Percentiles rank a stretch among this genome's conserved stretches.
Conservation (phyloP, 2,888 invertebrate species). For the Ophraella communa region DNA sequence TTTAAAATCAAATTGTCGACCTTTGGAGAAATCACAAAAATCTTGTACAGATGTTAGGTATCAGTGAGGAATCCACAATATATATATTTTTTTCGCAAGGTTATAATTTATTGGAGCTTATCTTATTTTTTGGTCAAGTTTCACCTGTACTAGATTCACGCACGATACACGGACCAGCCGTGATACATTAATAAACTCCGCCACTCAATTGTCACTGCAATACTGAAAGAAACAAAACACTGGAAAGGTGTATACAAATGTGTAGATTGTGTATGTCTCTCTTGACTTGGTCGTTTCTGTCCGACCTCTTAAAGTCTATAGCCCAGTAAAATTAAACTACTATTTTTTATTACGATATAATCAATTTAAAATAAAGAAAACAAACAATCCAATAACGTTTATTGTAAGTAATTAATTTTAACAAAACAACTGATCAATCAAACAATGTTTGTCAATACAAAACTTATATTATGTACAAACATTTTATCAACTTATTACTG, state of each 20-base stretch:
- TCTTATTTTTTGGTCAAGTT: conserved; percentile 18
- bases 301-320: conserved; percentile 16
- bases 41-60: background rate
- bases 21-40: conserved; percentile 5
- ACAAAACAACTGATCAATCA: no score
- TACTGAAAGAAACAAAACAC: conserved; percentile 21
- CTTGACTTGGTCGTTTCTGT: conserved; percentile 12
- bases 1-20: background rate
- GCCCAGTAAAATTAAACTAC: background rate
- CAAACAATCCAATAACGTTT: background rate
- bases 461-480: no score
- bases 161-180: conserved; percentile 8
- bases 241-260: conserved; percentile 23
- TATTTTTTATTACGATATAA: background rate
- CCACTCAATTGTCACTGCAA: conserved; percentile 14
- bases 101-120: conserved; percentile 20
- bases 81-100: background rate
- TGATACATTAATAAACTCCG: background rate
- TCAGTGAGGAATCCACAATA: background rate
- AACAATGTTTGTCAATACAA: no score
- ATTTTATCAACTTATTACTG: no score
- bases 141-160: conserved; percentile 28
- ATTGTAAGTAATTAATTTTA: background rate
- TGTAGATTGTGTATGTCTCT: conserved; percentile 20
- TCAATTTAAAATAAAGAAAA: background rate